Percentiles rank a stretch among this genome's conserved stretches.
These are phyloP conservation scores for Orchesella flavescens DNA, from an alignment of 2,888 invertebrate genomes.

Conservation along the genomic window DNA sequence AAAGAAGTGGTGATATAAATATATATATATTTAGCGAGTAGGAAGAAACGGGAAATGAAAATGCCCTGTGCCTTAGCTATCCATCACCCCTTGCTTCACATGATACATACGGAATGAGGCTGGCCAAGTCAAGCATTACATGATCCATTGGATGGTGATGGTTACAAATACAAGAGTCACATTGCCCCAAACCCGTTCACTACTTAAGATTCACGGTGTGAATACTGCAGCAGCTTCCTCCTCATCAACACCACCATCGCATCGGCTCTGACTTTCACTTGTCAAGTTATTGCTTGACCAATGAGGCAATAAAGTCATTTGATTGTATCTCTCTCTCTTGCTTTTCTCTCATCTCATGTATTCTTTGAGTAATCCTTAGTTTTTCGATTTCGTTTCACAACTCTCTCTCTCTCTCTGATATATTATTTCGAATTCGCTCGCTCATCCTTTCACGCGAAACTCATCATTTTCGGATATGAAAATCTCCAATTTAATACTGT, in stretches of 20 bases:
- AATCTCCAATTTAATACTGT: slow-evolving; percentile 12
- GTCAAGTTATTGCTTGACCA: slow-evolving; percentile 10
- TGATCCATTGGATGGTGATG: too few species aligned
- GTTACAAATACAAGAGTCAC: too few species aligned
- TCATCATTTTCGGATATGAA: slow-evolving; percentile 26
- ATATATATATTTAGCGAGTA: slow-evolving; percentile 17
- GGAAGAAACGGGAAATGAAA: slow-evolving; percentile 70
- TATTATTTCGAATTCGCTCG: slow-evolving; percentile 15
- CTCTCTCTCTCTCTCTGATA: not conserved
- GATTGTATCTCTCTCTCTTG: slow-evolving; percentile 7
- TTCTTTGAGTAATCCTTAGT: not conserved
- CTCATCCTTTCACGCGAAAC: not conserved
- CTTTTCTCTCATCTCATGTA: not conserved
- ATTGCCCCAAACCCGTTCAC: slow-evolving; percentile 3
- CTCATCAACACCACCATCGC: not conserved
- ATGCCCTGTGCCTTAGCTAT: slow-evolving; percentile 69
- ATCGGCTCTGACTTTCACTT: slow-evolving; percentile 17
- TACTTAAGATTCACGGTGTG: slow-evolving; percentile 9
- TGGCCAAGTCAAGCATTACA: not conserved
- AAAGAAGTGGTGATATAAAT: too few species aligned
- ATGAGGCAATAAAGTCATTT: not conserved
- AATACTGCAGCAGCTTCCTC: not conserved
- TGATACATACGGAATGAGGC: slow-evolving; percentile 71
- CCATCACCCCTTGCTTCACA: slow-evolving; percentile 71
- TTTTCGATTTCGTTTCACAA: not conserved